phyloP scores from a whole-genome alignment of 2,888 invertebrate species.

The Amiota communis region DNA sequence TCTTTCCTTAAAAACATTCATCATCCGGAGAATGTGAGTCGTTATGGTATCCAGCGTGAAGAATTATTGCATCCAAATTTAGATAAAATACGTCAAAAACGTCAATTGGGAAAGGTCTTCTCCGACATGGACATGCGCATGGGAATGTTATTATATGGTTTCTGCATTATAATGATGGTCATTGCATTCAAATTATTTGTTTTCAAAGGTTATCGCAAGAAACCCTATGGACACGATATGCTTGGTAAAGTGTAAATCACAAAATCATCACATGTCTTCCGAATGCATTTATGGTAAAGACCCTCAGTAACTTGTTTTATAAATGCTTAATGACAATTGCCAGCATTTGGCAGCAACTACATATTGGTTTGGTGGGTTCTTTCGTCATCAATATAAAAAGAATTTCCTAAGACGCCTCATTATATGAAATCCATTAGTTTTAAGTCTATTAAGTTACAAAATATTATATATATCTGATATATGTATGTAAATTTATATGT shows the following conservation, averaged over 20 bases:
- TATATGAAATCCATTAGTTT: too few relatives aligned
- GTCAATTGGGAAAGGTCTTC: constrained; percentile 68
- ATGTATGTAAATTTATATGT: not conserved
- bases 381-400: not conserved
- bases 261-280: not conserved
- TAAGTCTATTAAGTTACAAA: too few relatives aligned
- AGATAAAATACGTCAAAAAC: constrained; percentile 65
- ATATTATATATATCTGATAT: too few relatives aligned
- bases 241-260: constrained; percentile 80
- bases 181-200: constrained; percentile 85
- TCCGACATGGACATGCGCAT: constrained; percentile 80
- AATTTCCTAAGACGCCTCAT: too few relatives aligned
- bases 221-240: constrained; percentile 80
- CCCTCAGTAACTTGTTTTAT: not conserved
- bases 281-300: not conserved
- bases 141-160: constrained; percentile 83
- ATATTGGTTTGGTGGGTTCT: not conserved
- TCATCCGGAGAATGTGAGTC: constrained; percentile 66
- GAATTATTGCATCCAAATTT: constrained; percentile 56
- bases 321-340: not conserved
- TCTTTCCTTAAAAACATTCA: constrained; percentile 70
- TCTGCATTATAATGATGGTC: constrained; percentile 83
- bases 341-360: not conserved
- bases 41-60: constrained; percentile 64
- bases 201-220: constrained; percentile 79